These are phyloP conservation scores for Hiodon tergisus DNA, from an alignment of 2,113 vertebrate species.

Conservation along the genomic window DNA sequence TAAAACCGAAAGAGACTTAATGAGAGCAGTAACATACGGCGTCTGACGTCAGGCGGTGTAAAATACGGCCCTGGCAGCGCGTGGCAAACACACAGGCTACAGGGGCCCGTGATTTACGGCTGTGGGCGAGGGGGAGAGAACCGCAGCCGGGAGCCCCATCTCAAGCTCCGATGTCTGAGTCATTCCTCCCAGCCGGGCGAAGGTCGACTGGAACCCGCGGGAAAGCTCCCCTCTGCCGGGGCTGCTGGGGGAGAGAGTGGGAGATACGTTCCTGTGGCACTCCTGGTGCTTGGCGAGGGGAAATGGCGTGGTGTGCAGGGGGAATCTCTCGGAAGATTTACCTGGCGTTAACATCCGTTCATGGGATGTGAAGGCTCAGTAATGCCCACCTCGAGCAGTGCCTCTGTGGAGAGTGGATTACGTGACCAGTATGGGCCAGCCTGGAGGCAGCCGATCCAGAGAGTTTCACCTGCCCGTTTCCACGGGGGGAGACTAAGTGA, in stretches of 20 bases:
- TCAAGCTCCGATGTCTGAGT: constrained; percentile 4
- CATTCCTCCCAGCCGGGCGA: constrained; percentile 18
- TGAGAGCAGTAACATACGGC: constrained; percentile 15
- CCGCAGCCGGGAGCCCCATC: background rate
- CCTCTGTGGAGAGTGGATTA: no score
- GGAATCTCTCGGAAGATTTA: no score
- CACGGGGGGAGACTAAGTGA: background rate
- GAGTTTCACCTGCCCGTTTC: constrained; percentile 1
- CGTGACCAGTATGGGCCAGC: no score
- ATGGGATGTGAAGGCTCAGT: background rate
- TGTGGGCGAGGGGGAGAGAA: constrained; percentile 20
- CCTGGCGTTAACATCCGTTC: no score
- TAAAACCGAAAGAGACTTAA: constrained; percentile 31
- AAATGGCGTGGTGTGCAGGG: no score
- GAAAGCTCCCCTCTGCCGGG: background rate
- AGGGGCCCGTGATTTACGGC: constrained; percentile 32
- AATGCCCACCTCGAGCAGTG: background rate
- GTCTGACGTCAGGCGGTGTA: constrained; percentile 33
- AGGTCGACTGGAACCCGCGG: background rate
- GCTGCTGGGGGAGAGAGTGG: background rate
- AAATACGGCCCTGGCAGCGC: constrained; percentile 34
- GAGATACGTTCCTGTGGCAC: no score
- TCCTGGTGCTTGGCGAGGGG: no score
- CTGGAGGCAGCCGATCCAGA: background rate
- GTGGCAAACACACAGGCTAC: constrained; percentile 17